Evolutionary conservation across 2,797 vertebrate species (phyloP).

Genomic region (Danionella dracula): DNA sequence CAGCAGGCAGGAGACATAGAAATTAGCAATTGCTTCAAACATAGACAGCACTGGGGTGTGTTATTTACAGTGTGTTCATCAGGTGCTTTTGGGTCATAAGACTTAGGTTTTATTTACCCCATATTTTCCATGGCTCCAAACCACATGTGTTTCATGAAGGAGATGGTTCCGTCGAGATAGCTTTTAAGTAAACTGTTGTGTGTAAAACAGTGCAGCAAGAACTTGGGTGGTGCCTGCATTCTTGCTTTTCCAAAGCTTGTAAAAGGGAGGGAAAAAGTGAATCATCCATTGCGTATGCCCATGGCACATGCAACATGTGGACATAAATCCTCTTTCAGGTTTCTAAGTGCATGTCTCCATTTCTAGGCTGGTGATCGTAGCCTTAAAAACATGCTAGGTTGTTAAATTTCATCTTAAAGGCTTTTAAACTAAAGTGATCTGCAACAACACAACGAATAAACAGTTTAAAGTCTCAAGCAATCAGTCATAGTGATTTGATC

Average conservation of each 20-base stretch:
- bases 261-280: conserved; percentile 47
- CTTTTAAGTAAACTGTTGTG: background rate
- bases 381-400: conserved; percentile 1
- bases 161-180: conserved; percentile 6
- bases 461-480: no score
- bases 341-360: conserved; percentile 12
- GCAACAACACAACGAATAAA: no score
- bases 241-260: conserved; percentile 31
- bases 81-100: background rate
- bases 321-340: conserved; percentile 3
- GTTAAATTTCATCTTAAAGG: no score
- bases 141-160: background rate
- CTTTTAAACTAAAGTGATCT: no score
- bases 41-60: background rate
- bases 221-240: conserved; percentile 24
- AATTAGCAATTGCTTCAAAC: background rate
- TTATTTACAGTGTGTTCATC: background rate
- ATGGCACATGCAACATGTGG: conserved; percentile 29
- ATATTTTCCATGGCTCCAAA: conserved; percentile 4
- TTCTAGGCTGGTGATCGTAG: conserved; percentile 2
- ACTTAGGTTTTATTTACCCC: background rate
- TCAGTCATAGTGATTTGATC: no score
- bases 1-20: conserved; percentile 5
- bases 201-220: background rate
- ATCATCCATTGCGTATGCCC: conserved; percentile 32